Evolutionary conservation across 2,797 vertebrate genomes (phyloP).

Genomic region (Xiphorhynchus erythropygius): DNA sequence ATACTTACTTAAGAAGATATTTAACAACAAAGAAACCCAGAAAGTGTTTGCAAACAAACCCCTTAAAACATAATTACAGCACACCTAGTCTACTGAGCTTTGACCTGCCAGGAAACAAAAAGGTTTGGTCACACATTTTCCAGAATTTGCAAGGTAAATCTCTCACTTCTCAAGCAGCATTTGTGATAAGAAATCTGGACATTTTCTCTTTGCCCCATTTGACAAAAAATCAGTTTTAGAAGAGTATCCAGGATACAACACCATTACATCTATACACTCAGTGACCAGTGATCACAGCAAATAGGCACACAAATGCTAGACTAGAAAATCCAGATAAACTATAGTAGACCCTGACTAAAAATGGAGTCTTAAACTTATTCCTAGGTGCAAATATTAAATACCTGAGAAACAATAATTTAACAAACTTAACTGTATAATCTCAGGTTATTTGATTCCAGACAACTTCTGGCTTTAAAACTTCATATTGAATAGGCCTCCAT

Average conservation of each 20-base stretch:
- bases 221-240: not conserved
- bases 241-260: not conserved
- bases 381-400: not conserved
- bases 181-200: not conserved
- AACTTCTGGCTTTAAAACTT: not conserved
- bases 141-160: not conserved
- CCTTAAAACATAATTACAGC: not conserved
- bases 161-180: not conserved
- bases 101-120: not conserved
- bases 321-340: not conserved
- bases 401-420: not conserved
- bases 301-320: not conserved
- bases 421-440: not conserved
- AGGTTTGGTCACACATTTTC: not conserved
- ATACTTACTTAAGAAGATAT: not conserved
- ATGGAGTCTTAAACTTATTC: not conserved
- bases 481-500: not conserved
- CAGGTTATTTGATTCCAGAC: not conserved
- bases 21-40: not conserved
- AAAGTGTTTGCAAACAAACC: not conserved
- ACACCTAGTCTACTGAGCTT: not conserved
- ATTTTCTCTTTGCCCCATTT: not conserved
- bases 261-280: not conserved
- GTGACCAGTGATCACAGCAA: not conserved
- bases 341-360: not conserved